These are phyloP conservation scores for Parazoanthus atlanticus DNA, from an alignment of 92 coral and sea anemone species.

Conservation along the genomic window DNA sequence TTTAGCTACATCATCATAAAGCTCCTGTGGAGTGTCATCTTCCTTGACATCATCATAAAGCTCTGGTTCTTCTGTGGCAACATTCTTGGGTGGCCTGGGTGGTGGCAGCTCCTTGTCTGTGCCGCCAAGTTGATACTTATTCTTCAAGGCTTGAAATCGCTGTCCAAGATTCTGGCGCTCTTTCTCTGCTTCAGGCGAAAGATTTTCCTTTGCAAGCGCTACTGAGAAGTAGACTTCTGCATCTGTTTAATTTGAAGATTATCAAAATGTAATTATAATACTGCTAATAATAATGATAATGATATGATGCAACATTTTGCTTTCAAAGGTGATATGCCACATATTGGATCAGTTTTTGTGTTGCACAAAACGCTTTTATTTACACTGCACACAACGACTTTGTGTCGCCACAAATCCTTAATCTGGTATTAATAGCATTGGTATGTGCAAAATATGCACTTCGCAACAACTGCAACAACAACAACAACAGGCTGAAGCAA, in stretches of 20 bases:
- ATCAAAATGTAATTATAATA: background rate
- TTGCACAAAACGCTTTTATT: too few relatives aligned
- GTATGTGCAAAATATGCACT: too few relatives aligned
- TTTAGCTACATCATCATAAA: slow-evolving; percentile 26
- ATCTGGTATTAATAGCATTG: too few relatives aligned
- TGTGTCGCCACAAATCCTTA: too few relatives aligned
- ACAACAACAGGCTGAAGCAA: too few relatives aligned
- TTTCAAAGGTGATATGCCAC: too few relatives aligned
- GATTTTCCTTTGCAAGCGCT: slow-evolving; percentile 62
- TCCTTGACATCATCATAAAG: slow-evolving; percentile 68
- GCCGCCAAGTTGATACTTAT: slow-evolving; percentile 24
- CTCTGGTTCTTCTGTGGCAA: slow-evolving; percentile 38
- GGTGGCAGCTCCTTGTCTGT: slow-evolving; percentile 12
- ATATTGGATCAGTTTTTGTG: too few relatives aligned
- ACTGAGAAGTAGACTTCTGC: slow-evolving; percentile 78
- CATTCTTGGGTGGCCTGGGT: slow-evolving; percentile 39
- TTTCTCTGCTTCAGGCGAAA: slow-evolving; percentile 73
- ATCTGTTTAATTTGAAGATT: slow-evolving; percentile 46
- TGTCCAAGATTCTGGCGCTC: slow-evolving; percentile 66
- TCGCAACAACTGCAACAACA: too few relatives aligned
- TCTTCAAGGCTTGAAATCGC: slow-evolving; percentile 58
- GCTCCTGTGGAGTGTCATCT: slow-evolving; percentile 10
- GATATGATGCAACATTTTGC: too few relatives aligned
- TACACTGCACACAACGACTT: too few relatives aligned
- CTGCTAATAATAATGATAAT: too few relatives aligned